phyloP scores from a whole-genome alignment of 2,113 vertebrate genomes.

The Tenrec ecaudatus region DNA sequence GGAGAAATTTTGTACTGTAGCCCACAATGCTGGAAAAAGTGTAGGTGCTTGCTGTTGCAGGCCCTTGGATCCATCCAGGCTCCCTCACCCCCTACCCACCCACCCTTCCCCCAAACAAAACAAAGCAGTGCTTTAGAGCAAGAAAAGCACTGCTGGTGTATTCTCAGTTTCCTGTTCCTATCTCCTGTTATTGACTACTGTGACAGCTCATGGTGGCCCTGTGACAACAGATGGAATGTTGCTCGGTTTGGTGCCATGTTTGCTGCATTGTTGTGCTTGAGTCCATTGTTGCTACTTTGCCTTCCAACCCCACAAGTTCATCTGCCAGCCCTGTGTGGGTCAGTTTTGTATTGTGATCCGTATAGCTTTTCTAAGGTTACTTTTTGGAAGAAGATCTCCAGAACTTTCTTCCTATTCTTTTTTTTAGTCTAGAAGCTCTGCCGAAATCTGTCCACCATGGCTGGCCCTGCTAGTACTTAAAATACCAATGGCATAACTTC shows the following conservation, averaged over 20 bases:
- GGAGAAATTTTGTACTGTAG: too few species aligned
- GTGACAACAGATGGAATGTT: neutral
- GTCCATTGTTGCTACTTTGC: neutral
- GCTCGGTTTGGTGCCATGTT: neutral
- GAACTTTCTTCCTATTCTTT: neutral
- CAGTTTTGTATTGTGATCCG: neutral
- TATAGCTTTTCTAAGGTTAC: neutral
- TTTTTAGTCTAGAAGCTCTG: neutral
- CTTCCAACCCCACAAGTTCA: neutral
- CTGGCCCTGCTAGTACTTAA: neutral
- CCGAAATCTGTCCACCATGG: neutral
- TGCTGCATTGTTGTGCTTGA: neutral
- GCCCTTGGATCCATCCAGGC: too few species aligned
- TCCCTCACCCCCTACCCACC: too few species aligned
- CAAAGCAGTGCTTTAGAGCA: neutral
- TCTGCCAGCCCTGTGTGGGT: neutral
- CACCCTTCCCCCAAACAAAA: too few species aligned
- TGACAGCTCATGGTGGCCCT: neutral
- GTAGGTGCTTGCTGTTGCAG: too few species aligned
- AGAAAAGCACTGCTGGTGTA: neutral
- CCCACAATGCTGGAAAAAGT: too few species aligned
- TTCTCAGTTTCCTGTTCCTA: conserved; percentile 37
- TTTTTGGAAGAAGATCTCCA: neutral
- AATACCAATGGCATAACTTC: neutral
- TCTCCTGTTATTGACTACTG: neutral